Conservation (phyloP, 1,140 invertebrate genomes). For the Megalonaias nervosa region DNA sequence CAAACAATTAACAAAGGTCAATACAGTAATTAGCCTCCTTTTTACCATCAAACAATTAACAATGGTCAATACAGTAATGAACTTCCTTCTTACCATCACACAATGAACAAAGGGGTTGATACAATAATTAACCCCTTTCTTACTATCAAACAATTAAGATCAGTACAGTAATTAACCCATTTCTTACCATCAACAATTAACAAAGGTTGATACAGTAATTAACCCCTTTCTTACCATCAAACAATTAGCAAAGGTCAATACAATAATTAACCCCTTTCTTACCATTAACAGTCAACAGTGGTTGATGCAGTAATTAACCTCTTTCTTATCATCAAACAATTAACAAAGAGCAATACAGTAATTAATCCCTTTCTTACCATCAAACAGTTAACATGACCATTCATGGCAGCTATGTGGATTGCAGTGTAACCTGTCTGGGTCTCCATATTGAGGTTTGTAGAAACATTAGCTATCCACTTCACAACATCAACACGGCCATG, state of each 20-base stretch:
- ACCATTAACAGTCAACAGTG: too few species aligned
- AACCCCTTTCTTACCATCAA: too few species aligned
- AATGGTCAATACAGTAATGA: background rate
- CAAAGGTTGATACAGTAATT: too few species aligned
- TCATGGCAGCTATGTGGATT: slow-evolving; percentile 69
- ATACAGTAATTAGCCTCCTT: too few species aligned
- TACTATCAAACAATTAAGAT: slow-evolving; percentile 58
- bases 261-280: too few species aligned
- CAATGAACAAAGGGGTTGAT: slow-evolving; percentile 43
- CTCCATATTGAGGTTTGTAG: slow-evolving; percentile 55
- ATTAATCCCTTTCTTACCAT: slow-evolving; percentile 49
- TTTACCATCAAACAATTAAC: too few species aligned
- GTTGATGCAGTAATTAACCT: too few species aligned
- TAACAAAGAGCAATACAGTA: background rate
- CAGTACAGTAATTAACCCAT: too few species aligned
- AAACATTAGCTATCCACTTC: slow-evolving; percentile 59
- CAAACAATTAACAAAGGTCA: too few species aligned
- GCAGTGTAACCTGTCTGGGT: slow-evolving; percentile 69
- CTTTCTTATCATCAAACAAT: too few species aligned
- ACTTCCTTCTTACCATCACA: slow-evolving; percentile 57
- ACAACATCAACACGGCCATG: slow-evolving; percentile 61
- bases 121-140: slow-evolving; percentile 6
- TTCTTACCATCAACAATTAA: too few species aligned
- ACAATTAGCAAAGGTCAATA: too few species aligned
- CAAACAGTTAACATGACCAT: slow-evolving; percentile 67